Percentiles rank a stretch among this genome's conserved stretches.
These are phyloP conservation scores for Ptilorrhoa leucosticta DNA, from an alignment of 2,113 vertebrate genomes.

Conservation along the genomic window DNA sequence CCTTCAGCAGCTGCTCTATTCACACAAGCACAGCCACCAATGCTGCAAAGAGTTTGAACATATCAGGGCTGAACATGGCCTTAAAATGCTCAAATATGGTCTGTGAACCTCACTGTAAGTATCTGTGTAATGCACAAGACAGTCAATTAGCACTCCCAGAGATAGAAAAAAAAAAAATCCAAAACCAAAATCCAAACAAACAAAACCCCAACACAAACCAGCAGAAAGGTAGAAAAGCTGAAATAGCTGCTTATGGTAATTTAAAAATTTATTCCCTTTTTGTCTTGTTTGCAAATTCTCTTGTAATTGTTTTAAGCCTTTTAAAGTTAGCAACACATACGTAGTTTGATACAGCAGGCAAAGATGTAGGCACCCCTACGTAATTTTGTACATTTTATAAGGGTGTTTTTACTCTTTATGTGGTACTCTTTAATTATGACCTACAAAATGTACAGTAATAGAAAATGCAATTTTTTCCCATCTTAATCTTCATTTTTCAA, in stretches of 20 bases:
- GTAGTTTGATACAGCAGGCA: background rate
- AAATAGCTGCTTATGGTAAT: background rate
- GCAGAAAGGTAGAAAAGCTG: background rate
- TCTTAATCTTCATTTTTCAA: conserved; percentile 61
- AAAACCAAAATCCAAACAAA: background rate
- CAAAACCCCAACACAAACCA: background rate
- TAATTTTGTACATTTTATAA: background rate
- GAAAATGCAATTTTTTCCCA: conserved; percentile 41
- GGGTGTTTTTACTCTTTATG: background rate
- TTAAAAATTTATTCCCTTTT: background rate
- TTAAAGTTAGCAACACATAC: background rate
- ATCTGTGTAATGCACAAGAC: background rate
- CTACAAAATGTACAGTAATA: conserved; percentile 28
- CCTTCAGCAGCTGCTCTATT: background rate
- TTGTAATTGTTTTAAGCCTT: background rate
- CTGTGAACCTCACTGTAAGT: background rate
- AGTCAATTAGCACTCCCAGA: background rate
- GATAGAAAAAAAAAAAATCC: rapidly evolving
- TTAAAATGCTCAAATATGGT: background rate
- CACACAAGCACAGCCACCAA: background rate
- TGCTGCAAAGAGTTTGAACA: background rate
- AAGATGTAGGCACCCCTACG: background rate
- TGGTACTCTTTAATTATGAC: conserved; percentile 19
- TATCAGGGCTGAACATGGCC: background rate
- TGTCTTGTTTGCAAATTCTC: background rate